Conservation (phyloP, 30 jellyfish, hydroid and myxozoan species). For the Clytia hemisphaerica region DNA sequence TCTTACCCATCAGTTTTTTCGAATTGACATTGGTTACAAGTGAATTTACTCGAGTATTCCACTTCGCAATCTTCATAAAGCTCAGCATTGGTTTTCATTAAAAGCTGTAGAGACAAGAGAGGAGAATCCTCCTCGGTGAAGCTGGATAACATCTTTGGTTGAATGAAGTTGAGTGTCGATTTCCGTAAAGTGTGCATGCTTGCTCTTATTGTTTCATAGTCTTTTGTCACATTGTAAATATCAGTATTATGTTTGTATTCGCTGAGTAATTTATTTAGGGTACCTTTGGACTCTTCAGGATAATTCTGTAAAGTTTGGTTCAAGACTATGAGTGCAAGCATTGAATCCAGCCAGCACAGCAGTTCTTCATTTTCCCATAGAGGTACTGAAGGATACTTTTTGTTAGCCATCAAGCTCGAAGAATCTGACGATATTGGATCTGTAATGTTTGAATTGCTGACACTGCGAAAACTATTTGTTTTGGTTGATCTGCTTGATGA, state of each 20-base stretch:
- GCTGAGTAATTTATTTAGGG: not conserved
- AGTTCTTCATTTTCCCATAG: slow-evolving; percentile 29
- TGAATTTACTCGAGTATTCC: not conserved
- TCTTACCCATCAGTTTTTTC: slow-evolving; percentile 13
- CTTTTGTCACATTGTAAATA: not conserved
- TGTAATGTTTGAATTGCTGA: too few relatives aligned
- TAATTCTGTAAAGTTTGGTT: slow-evolving; percentile 1
- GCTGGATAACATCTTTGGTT: slow-evolving; percentile 14
- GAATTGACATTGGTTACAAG: slow-evolving; percentile 5
- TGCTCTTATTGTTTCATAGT: not conserved
- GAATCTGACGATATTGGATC: too few relatives aligned
- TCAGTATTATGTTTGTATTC: not conserved
- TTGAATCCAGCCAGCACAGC: slow-evolving; percentile 34
- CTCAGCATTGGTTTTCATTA: not conserved
- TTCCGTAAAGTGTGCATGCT: not conserved
- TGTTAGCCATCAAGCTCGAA: too few relatives aligned
- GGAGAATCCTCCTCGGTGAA: slow-evolving; percentile 13
- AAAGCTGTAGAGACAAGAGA: not conserved
- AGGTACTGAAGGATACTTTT: too few relatives aligned
- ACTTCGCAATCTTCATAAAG: slow-evolving; percentile 9
- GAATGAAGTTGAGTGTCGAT: not conserved
- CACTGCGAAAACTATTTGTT: too few relatives aligned
- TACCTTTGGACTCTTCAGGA: not conserved
- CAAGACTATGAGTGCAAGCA: slow-evolving; percentile 2
- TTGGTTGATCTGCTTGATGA: too few relatives aligned